These are phyloP conservation scores for Trichacis sp. DNA, from an alignment of 2,888 invertebrate genomes.

Conservation along the genomic window DNA sequence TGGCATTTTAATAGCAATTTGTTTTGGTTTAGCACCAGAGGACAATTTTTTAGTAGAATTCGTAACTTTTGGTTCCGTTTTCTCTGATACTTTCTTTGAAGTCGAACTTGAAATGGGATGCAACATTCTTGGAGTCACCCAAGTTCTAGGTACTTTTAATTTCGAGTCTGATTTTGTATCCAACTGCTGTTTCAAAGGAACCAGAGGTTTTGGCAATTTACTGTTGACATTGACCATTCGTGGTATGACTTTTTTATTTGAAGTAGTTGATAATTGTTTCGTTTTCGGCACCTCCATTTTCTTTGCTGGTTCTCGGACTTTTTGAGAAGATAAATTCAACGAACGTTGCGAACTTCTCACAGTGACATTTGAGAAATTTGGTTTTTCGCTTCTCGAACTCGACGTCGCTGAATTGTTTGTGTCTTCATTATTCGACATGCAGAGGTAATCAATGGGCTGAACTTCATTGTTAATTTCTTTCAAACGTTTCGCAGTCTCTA, in stretches of 20 bases:
- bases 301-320: not conserved
- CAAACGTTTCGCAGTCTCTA: constrained; percentile 59
- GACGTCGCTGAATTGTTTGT: too few species aligned
- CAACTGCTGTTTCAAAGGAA: not conserved
- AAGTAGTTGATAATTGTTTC: not conserved
- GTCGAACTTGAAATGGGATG: not conserved
- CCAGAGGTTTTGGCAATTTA: not conserved
- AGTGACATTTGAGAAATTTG: not conserved
- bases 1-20: not conserved
- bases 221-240: not conserved
- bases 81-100: not conserved
- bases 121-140: too few species aligned
- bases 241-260: not conserved
- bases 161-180: too few species aligned
- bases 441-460: too few species aligned
- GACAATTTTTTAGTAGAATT: not conserved
- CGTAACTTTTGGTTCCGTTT: not conserved
- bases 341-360: not conserved
- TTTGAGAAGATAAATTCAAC: not conserved
- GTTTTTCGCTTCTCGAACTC: too few species aligned
- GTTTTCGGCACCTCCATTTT: not conserved
- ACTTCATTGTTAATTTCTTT: constrained; percentile 52
- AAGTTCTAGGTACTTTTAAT: too few species aligned
- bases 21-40: not conserved
- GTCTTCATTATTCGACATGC: too few species aligned